Percentiles rank a stretch among this genome's conserved stretches.
Conservation (phyloP, 2,888 invertebrate species). For the Catocala fraxini region DNA sequence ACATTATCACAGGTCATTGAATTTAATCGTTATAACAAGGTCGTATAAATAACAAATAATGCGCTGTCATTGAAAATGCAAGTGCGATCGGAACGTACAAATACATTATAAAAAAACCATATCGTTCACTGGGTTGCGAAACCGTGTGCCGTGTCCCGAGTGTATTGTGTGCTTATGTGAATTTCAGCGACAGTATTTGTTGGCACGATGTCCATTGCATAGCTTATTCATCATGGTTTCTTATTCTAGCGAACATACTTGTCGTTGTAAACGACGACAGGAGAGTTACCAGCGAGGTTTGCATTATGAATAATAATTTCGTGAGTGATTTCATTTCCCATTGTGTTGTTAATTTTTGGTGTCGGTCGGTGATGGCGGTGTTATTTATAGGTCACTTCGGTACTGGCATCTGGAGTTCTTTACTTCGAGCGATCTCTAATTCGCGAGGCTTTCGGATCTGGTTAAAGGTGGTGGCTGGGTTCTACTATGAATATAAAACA, state of each 20-base stretch:
- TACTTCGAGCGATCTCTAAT: conserved; percentile 47
- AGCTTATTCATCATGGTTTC: conserved; percentile 72
- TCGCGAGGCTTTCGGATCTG: conserved; percentile 40
- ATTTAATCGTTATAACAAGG: conserved; percentile 65
- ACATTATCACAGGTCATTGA: conserved; percentile 62
- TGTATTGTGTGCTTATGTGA: conserved; percentile 64
- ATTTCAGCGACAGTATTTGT: conserved; percentile 47
- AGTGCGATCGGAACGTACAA: conserved; percentile 51
- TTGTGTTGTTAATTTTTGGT: conserved; percentile 81
- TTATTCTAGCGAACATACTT: conserved; percentile 76
- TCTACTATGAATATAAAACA: conserved; percentile 21
- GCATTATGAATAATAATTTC: conserved; percentile 67
- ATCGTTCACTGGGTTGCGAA: conserved; percentile 63
- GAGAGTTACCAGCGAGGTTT: conserved; percentile 56
- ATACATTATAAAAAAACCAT: conserved; percentile 52
- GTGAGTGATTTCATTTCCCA: conserved; percentile 83
- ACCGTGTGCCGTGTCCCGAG: conserved; percentile 50
- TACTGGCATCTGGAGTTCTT: conserved; percentile 40
- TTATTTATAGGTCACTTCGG: conserved; percentile 45
- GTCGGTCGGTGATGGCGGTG: conserved; percentile 69
- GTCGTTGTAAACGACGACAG: conserved; percentile 67
- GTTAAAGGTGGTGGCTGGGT: conserved; percentile 53
- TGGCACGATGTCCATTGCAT: conserved; percentile 64
- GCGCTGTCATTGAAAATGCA: conserved; percentile 71
- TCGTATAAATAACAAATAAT: conserved; percentile 64